phyloP scores from a whole-genome alignment of 2,797 vertebrate species.

The Acanthiza pusilla region DNA sequence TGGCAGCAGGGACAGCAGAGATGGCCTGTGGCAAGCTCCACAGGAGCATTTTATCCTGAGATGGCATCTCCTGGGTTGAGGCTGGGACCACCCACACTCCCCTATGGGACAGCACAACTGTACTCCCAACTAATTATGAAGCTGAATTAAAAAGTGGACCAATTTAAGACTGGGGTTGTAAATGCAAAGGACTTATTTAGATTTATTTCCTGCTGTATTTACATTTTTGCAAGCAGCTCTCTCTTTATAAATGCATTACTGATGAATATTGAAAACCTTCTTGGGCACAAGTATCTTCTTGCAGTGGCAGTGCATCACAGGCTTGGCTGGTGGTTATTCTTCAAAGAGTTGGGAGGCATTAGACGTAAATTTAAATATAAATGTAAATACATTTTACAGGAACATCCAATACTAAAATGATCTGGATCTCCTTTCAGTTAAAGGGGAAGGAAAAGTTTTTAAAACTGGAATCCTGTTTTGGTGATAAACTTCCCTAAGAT shows the following conservation, averaged over 20 bases:
- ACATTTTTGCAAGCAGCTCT: conserved; percentile 1
- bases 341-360: conserved; percentile 7
- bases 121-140: neutral
- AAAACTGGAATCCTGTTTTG: neutral
- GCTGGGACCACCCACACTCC: neutral
- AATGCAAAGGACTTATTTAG: neutral
- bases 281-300: conserved; percentile 47
- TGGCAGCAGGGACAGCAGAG: neutral
- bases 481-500: neutral
- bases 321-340: conserved; percentile 9
- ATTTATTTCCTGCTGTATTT: conserved; percentile 45
- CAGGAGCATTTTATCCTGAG: neutral
- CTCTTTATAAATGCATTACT: neutral
- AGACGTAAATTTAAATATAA: conserved; percentile 25
- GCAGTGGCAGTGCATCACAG: conserved; percentile 4
- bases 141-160: neutral
- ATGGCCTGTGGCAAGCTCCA: neutral
- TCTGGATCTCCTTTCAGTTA: conserved; percentile 22
- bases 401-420: conserved; percentile 24
- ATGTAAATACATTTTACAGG: neutral
- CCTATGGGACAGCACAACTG: neutral
- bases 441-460: neutral
- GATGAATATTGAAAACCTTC: conserved; percentile 48
- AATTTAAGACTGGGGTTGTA: neutral
- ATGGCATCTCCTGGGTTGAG: neutral